These are phyloP conservation scores for Cebus imitator DNA, from an alignment of 2,113 vertebrate genomes.

Conservation along the genomic window DNA sequence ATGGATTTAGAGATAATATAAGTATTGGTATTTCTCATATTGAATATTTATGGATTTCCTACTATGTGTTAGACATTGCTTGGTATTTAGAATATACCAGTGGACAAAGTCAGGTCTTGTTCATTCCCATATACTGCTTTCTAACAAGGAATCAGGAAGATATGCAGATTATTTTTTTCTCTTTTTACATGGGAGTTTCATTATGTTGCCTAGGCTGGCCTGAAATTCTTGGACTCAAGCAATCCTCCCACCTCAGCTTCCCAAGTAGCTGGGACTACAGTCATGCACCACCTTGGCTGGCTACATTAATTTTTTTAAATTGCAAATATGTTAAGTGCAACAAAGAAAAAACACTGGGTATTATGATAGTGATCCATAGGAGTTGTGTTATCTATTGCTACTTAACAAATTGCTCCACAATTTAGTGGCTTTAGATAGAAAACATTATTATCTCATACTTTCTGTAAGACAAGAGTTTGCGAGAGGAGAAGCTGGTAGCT, in stretches of 20 bases:
- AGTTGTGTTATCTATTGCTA: background rate
- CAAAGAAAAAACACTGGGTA: background rate
- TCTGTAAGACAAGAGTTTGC: background rate
- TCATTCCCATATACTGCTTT: background rate
- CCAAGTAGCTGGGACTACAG: background rate
- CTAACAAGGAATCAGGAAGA: background rate
- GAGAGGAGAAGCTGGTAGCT: background rate
- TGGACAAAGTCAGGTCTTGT: background rate
- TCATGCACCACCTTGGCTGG: background rate
- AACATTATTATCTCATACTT: background rate
- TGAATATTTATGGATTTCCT: background rate
- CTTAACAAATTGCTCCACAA: background rate
- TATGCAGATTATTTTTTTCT: background rate
- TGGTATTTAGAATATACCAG: background rate
- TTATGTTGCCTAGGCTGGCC: background rate
- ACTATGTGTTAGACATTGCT: background rate
- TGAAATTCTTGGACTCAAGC: background rate
- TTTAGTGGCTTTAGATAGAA: background rate
- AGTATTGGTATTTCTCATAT: background rate
- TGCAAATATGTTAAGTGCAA: background rate
- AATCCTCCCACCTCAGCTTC: background rate
- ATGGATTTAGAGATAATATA: conserved; percentile 20
- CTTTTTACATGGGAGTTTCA: background rate
- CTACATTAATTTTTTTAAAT: background rate
- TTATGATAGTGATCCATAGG: background rate